Base-by-base conservation (phyloP, 2,888 invertebrate genomes). In the Microdon myrmicae region DNA sequence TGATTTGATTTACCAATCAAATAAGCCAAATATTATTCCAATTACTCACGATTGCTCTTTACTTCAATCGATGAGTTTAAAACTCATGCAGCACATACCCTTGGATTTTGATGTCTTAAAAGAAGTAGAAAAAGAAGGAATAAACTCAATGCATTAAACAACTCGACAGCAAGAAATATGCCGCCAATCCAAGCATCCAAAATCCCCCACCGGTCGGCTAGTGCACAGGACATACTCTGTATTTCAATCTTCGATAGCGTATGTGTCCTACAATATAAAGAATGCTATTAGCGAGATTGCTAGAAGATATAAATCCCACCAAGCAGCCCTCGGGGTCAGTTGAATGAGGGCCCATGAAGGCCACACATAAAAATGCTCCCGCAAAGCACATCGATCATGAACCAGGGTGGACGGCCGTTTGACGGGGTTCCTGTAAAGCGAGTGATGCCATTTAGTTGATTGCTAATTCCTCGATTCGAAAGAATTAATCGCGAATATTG, bases 401-500 rank as follows among this genome's bases (percentile, higher is more conserved):
- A 7, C 4, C 8, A 56, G 56, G 45, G 51, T 53, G 56, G 51
- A 44, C 38, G 45, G 41, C 14, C 26, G 34, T 26, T 23, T 10
- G 23, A 9, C 17, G 34, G 2, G 12, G 25, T 28, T 28, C 9
- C 22, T 31, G 43, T 31, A 8, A 43, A 41, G 43, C 44, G 41
- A 61, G 59, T 37, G 59, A 68, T 64, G 64, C 70, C 69, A 70
- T 70, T 70, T 69, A 70, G 68, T 68, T 70, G 70, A 70, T 70
- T 70, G 70, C 70, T 70, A 70, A 70, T 70, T 70, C 68, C 67
- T 58, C 49, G 67, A 70, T 67, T 69, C 67, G 53, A 67, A 64
- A 68, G 69, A 69, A 68, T 69, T 70, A 70, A 69, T 70, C 69
- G 69, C 68, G 68, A 67, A 69, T 70, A 70, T 70, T 70, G 69